phyloP scores from a whole-genome alignment of 2,888 invertebrate genomes.

The Coenonympha glycerion region DNA sequence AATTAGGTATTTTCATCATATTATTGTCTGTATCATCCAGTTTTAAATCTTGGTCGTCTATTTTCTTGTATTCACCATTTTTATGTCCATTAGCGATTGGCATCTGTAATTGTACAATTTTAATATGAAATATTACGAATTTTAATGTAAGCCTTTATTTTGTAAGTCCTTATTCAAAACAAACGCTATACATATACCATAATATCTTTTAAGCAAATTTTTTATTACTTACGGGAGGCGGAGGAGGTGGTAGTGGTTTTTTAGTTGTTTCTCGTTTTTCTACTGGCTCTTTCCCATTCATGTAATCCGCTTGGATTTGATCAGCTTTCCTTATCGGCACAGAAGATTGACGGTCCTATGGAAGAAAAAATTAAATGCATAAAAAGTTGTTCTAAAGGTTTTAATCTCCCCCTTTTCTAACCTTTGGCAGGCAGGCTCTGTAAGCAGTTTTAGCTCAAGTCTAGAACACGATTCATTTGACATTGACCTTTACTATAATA shows the following conservation, averaged over 20 bases:
- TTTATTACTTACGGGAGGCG: conserved; percentile 73
- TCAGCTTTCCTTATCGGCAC: conserved; percentile 49
- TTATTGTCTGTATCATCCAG: conserved; percentile 40
- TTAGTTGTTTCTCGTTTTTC: conserved; percentile 24
- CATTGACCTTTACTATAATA: neutral
- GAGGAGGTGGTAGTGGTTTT: conserved; percentile 67
- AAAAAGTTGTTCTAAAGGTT: neutral
- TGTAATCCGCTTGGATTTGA: conserved; percentile 31
- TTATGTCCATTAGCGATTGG: conserved; percentile 53
- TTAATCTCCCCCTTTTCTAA: too few relatives aligned
- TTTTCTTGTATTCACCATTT: conserved; percentile 48
- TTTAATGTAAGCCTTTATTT: too few relatives aligned
- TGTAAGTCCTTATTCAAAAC: too few relatives aligned
- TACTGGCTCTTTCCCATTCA: conserved; percentile 35
- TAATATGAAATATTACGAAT: too few relatives aligned
- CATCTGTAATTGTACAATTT: conserved; percentile 60
- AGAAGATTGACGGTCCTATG: conserved; percentile 61
- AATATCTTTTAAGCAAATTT: neutral
- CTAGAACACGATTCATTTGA: neutral
- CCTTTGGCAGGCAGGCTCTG: too few relatives aligned
- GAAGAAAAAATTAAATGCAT: conserved; percentile 18
- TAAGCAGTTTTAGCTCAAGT: too few relatives aligned
- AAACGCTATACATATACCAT: neutral
- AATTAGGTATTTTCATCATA: conserved; percentile 40
- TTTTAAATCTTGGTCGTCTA: conserved; percentile 32